These are phyloP conservation scores for Labeo catla DNA, from an alignment of 2,113 vertebrate species.

Conservation along the genomic window DNA sequence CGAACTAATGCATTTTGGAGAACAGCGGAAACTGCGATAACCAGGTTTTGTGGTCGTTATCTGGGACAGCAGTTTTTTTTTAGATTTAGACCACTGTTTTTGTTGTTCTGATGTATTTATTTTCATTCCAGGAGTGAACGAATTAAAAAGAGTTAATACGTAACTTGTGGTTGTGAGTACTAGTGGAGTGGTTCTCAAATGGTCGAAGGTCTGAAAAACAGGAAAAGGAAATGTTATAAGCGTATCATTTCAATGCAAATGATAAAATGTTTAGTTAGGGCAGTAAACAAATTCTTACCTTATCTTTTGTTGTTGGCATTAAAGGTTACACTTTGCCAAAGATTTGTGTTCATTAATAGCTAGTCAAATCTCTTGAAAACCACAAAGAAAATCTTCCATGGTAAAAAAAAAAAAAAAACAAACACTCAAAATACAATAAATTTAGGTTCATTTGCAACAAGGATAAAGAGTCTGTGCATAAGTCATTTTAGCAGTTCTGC, in stretches of 20 bases:
- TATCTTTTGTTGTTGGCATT: neutral
- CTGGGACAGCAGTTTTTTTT: neutral
- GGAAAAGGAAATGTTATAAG: neutral
- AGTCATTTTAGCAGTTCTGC: neutral
- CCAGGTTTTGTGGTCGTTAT: slow-evolving; percentile 33
- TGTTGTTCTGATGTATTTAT: slow-evolving; percentile 8
- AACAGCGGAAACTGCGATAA: neutral
- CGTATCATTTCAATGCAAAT: neutral
- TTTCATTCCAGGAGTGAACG: slow-evolving; percentile 40
- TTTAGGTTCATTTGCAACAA: neutral
- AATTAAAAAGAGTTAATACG: slow-evolving; percentile 4
- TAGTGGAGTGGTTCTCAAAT: slow-evolving; percentile 4
- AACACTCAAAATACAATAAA: neutral
- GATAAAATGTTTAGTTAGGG: neutral
- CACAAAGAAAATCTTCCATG: neutral
- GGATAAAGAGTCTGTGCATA: neutral
- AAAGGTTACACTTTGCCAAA: neutral
- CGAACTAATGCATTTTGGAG: neutral
- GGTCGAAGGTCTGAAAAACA: neutral
- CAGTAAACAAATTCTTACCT: neutral
- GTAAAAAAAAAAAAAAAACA: neutral
- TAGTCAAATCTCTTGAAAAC: neutral
- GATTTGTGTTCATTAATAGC: neutral
- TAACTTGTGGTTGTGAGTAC: slow-evolving; percentile 17
- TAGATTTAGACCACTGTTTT: neutral